These are phyloP conservation scores for Oryctes rhinoceros DNA, from an alignment of 1,140 invertebrate genomes.

Conservation along the genomic window DNA sequence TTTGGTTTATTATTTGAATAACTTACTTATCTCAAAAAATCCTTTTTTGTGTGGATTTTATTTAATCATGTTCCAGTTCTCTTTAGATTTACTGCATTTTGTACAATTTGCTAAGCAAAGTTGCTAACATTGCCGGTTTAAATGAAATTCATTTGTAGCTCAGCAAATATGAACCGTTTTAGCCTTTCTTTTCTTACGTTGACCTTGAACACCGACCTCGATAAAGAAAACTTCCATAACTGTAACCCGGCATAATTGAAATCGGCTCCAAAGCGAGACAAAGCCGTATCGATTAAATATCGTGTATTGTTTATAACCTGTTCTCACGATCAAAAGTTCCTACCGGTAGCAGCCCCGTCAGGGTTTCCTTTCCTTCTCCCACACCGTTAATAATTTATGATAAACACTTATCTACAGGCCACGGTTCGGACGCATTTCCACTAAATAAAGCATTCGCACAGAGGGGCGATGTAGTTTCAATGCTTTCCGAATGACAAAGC, in stretches of 20 bases:
- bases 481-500: conserved; percentile 42
- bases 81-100: too few relatives aligned
- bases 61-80: too few relatives aligned
- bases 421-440: conserved; percentile 44
- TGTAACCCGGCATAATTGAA: neutral
- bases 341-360: neutral
- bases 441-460: conserved; percentile 46
- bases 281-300: conserved; percentile 14
- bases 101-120: too few relatives aligned
- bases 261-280: conserved; percentile 14
- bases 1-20: too few relatives aligned
- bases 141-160: neutral
- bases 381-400: conserved; percentile 35
- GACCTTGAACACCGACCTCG: neutral
- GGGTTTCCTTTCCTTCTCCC: neutral
- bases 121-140: neutral
- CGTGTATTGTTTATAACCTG: conserved; percentile 30
- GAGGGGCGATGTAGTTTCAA: conserved; percentile 42
- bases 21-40: too few relatives aligned
- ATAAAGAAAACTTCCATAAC: conserved; percentile 8
- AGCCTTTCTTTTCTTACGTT: neutral
- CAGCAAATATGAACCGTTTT: neutral
- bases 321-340: neutral
- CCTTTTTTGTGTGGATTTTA: too few relatives aligned
- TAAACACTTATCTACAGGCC: conserved; percentile 40